Percentiles rank a stretch among this genome's conserved stretches.
These are phyloP conservation scores for Oeneis ivallda DNA, from an alignment of 2,888 invertebrate genomes.

Conservation along the genomic window DNA sequence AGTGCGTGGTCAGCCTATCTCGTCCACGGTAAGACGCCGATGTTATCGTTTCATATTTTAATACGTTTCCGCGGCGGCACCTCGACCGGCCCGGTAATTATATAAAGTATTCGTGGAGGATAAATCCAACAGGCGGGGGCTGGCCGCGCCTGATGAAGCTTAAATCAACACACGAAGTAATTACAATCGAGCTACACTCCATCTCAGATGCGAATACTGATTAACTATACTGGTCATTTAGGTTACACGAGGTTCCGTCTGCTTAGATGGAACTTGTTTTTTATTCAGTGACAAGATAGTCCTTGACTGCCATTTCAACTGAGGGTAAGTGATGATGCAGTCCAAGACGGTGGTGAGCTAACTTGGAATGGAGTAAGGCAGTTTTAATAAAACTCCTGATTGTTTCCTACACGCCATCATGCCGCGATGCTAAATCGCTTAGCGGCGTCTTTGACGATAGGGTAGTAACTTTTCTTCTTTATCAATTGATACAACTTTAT, in stretches of 20 bases:
- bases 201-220: slow-evolving; percentile 77
- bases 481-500: no score
- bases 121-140: slow-evolving; percentile 70
- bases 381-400: no score
- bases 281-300: no score
- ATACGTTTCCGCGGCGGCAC: slow-evolving; percentile 79
- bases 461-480: no score
- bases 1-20: slow-evolving; percentile 57
- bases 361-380: no score
- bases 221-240: slow-evolving; percentile 53
- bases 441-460: no score
- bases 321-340: no score
- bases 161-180: slow-evolving; percentile 80
- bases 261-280: no score
- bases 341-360: no score
- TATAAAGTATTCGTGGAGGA: slow-evolving; percentile 58
- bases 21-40: slow-evolving; percentile 74
- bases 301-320: no score
- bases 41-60: slow-evolving; percentile 79
- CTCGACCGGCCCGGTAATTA: slow-evolving; percentile 66
- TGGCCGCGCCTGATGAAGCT: slow-evolving; percentile 69
- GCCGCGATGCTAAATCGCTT: no score
- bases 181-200: slow-evolving; percentile 76
- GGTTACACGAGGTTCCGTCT: not conserved
- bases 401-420: no score